Conservation (phyloP, 2,113 vertebrate genomes). For the Albula goreensis region DNA sequence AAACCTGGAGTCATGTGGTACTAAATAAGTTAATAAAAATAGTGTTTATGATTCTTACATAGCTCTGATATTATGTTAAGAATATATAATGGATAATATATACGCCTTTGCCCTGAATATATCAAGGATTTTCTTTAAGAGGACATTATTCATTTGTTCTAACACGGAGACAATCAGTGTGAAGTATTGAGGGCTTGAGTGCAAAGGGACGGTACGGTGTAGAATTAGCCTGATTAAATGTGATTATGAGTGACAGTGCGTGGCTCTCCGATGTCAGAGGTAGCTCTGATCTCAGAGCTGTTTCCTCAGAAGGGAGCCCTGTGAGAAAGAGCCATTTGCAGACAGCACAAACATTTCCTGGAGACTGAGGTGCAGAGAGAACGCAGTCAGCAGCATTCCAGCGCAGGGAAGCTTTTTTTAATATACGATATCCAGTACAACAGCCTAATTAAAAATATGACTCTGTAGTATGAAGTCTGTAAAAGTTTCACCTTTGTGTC, state of each 20-base stretch:
- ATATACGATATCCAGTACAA: neutral
- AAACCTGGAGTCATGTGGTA: too few species aligned
- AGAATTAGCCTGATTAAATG: constrained; percentile 19
- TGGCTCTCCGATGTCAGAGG: constrained; percentile 28
- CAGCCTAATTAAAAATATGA: neutral
- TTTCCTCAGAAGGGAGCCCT: constrained; percentile 32
- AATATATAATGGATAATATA: neutral
- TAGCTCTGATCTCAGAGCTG: constrained; percentile 34
- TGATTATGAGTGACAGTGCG: constrained; percentile 54
- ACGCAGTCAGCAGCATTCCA: neutral
- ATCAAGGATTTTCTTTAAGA: neutral
- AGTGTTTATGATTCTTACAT: too few species aligned
- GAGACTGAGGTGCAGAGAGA: neutral
- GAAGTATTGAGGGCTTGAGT: neutral
- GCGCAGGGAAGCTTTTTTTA: neutral
- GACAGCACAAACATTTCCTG: neutral
- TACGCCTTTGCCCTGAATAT: neutral
- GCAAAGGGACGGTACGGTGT: constrained; percentile 14
- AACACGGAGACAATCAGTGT: constrained; percentile 45
- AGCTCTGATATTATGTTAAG: neutral
- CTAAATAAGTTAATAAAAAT: too few species aligned
- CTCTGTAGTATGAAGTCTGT: neutral
- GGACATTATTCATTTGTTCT: neutral
- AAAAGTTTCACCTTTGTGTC: neutral
- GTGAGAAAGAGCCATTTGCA: neutral